A percentile compares a stretch with the other conserved stretches of the same genome.
Conservation (phyloP, 2,888 invertebrate genomes). For the Synanthedon andrenaeformis region DNA sequence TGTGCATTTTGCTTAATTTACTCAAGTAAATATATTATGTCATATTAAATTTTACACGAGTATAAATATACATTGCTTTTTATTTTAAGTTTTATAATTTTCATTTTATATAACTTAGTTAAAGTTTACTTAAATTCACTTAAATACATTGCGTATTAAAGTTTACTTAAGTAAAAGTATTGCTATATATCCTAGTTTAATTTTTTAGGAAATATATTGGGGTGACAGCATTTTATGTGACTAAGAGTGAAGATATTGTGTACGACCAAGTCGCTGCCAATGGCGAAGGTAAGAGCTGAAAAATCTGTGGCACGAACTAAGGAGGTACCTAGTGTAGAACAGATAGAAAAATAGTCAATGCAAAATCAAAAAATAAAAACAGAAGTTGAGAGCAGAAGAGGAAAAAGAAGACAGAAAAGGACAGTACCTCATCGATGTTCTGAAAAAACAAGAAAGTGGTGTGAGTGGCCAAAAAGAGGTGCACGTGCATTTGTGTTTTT, state of each 20-base stretch:
- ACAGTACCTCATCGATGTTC: conserved; percentile 73
- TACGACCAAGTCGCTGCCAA: conserved; percentile 1
- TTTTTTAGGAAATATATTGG: too few relatives aligned
- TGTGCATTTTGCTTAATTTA: too few relatives aligned
- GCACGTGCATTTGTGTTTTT: conserved; percentile 32
- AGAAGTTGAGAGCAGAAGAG: background rate
- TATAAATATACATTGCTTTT: too few relatives aligned
- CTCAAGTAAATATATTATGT: too few relatives aligned
- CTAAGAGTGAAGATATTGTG: background rate
- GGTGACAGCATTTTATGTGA: too few relatives aligned
- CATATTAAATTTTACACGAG: too few relatives aligned
- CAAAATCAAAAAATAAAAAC: background rate
- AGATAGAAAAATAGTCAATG: background rate
- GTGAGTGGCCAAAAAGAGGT: conserved; percentile 51
- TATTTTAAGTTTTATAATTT: too few relatives aligned
- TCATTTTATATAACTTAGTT: too few relatives aligned
- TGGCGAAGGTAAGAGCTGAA: background rate
- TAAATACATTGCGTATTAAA: too few relatives aligned
- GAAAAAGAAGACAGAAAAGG: conserved; percentile 32
- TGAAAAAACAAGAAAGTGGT: conserved; percentile 71
- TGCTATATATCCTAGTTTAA: too few relatives aligned
- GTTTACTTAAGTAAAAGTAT: too few relatives aligned
- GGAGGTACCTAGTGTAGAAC: background rate
- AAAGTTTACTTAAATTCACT: too few relatives aligned
- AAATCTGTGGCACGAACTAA: background rate